Evolutionary conservation across 2,113 vertebrate genomes (phyloP).

Genomic region (Callospermophilus lateralis): DNA sequence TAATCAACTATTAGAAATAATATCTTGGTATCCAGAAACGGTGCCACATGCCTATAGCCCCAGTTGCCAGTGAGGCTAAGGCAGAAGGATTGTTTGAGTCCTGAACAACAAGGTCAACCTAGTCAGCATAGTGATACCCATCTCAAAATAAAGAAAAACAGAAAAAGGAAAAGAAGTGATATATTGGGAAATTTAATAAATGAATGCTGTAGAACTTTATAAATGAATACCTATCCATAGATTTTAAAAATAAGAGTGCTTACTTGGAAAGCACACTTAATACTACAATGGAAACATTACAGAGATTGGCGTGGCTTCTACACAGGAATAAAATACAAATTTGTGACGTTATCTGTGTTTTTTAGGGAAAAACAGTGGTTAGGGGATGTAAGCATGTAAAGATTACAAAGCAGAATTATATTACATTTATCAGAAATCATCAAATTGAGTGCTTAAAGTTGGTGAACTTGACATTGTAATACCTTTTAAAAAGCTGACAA

Average conservation of each 20-base stretch:
- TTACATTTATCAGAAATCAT: not conserved
- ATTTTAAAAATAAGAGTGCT: not conserved
- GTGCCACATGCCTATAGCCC: too few relatives aligned
- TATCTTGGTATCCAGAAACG: not conserved
- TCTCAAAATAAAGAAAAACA: not conserved
- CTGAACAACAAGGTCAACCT: not conserved
- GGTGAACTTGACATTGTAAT: not conserved
- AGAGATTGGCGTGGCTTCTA: not conserved
- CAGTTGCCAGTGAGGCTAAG: not conserved
- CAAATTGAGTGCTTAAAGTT: not conserved
- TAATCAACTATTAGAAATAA: not conserved
- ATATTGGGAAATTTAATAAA: not conserved
- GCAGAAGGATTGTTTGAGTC: not conserved
- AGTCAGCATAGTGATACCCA: not conserved
- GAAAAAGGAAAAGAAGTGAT: not conserved
- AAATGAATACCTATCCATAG: not conserved
- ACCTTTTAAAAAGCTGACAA: not conserved
- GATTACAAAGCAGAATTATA: too few relatives aligned
- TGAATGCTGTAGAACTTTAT: not conserved
- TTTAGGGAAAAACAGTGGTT: not conserved
- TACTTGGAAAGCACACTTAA: not conserved
- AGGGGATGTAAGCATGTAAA: too few relatives aligned
- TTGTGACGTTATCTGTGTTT: not conserved
- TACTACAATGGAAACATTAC: not conserved
- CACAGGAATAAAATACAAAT: accelerated